Base-by-base conservation (phyloP, 2,888 invertebrate species). In the Taenaris catops region DNA sequence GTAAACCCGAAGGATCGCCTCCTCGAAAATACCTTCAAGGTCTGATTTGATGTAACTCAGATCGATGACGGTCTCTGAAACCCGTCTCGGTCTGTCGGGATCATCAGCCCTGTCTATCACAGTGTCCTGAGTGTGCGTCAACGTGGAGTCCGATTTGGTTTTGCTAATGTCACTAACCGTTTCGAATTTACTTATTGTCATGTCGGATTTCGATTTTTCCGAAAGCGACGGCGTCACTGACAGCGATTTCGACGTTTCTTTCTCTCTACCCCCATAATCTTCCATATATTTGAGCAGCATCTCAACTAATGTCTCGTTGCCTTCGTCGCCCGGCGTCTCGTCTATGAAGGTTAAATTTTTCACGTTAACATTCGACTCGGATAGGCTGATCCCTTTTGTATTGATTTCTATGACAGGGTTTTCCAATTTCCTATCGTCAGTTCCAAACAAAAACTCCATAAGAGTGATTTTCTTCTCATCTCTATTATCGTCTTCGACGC, bases 231-330 rank as follows among this genome's bases (percentile, higher is more conserved):
- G 83, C 0, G 83, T 80, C 1, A 74, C 41, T 1, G 75, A 74
- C 17, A 71, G 59, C 0, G 69, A 66, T 55, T 74, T 60, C 0
- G 51, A 46, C 2, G 56, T 49, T 11, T 64, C 62, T 32, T 69
- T 76, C 0, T 73, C 75, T 39, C 69, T 72, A 0, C 55, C 57
- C 0, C 62, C 61, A 27, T 80, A 86, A 43, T 63, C 66, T 19
- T 88, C 86, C 78, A 87, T 87, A 20, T 86, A 87, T 42, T 87
- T 83, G 0, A 87, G 50, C 0, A 87, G 48, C 63, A 87, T 73
- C 53, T 87, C 87, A 0, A 87, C 87, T 44, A 87, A 38, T 0
- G 75, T 76, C 16, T 78, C 83, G 6, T 67, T 73, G 0, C 57
- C 52, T 20, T 87, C 80, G 40, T 80, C 80, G 0, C 67, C 73